Evolutionary conservation across 53 echinoderm and acorn worm species (phyloP).

Genomic region (Holothuria leucospilota): DNA sequence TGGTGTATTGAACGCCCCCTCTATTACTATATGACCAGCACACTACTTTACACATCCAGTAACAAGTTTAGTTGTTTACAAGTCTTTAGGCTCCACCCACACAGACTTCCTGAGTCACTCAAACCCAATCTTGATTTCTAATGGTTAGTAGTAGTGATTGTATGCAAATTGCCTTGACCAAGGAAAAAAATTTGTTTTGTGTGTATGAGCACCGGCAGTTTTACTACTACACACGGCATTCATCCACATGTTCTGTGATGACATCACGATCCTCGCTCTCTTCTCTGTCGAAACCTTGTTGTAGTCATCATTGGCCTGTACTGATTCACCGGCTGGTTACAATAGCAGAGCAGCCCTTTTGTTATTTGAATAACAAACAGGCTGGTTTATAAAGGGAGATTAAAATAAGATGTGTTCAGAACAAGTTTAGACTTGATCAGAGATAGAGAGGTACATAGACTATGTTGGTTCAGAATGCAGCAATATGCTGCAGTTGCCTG

Average conservation of each 20-base stretch:
- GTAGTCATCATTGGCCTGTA: not conserved
- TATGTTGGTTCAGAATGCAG: not conserved
- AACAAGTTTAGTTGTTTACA: not conserved
- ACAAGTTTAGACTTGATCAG: conserved; percentile 42
- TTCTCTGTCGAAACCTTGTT: no score
- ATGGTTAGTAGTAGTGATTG: conserved; percentile 30
- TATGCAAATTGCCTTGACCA: conserved; percentile 33
- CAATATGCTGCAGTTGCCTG: no score
- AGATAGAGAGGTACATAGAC: not conserved
- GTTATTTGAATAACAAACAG: conserved; percentile 36
- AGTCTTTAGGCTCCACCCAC: conserved; percentile 25
- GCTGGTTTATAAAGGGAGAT: not conserved
- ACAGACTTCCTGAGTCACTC: conserved; percentile 5
- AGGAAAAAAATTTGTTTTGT: not conserved
- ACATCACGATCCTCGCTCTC: not conserved
- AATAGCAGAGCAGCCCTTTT: conserved; percentile 22
- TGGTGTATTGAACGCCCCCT: no score
- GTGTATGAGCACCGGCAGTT: not conserved
- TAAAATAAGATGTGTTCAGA: conserved; percentile 31
- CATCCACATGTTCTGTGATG: conserved; percentile 10
- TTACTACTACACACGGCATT: not conserved
- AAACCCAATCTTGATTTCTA: not conserved
- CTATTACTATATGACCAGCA: no score
- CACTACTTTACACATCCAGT: no score
- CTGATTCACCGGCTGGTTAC: conserved; percentile 17